Percentiles rank a stretch among this genome's conserved stretches.
phyloP scores from a whole-genome alignment of 2,113 vertebrate species.

The Percina caprodes region DNA sequence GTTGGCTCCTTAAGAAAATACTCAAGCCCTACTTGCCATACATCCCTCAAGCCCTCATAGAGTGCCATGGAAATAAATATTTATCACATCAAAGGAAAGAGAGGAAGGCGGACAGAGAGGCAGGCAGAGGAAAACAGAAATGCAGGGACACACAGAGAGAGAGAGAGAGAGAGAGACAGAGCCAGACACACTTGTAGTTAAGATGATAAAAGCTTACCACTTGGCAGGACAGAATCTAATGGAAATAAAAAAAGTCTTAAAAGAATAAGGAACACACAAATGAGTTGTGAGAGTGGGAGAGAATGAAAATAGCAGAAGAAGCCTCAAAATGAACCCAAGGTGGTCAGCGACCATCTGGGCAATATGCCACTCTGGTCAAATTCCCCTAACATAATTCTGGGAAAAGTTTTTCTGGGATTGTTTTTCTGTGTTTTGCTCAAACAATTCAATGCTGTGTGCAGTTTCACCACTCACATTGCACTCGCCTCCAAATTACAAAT shows the following conservation, averaged over 20 bases:
- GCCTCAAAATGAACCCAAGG: constrained; percentile 39
- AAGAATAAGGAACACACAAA: constrained; percentile 44
- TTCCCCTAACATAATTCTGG: constrained; percentile 24
- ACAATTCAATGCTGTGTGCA: constrained; percentile 24
- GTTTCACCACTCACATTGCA: constrained; percentile 49
- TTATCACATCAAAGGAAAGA: constrained; percentile 63
- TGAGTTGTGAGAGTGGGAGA: constrained; percentile 22
- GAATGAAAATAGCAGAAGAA: constrained; percentile 57
- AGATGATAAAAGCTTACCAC: constrained; percentile 63
- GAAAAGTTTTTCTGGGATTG: constrained; percentile 12
- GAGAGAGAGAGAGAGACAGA: constrained; percentile 23
- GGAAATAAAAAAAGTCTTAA: constrained; percentile 32
- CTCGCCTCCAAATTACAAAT: constrained; percentile 27
- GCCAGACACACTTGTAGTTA: constrained; percentile 62
- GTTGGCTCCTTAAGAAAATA: constrained; percentile 58
- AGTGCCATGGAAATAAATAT: constrained; percentile 71
- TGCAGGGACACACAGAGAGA: constrained; percentile 10
- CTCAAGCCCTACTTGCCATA: constrained; percentile 30
- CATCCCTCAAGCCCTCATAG: constrained; percentile 6
- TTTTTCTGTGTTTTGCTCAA: constrained; percentile 31
- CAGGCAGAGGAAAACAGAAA: constrained; percentile 17
- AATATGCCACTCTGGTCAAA: constrained; percentile 20
- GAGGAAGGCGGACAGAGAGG: constrained; percentile 23
- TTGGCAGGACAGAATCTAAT: constrained; percentile 52
- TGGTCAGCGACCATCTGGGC: constrained; percentile 34